Conservation (phyloP, 2,797 vertebrate species). For the Nyctibius grandis region DNA sequence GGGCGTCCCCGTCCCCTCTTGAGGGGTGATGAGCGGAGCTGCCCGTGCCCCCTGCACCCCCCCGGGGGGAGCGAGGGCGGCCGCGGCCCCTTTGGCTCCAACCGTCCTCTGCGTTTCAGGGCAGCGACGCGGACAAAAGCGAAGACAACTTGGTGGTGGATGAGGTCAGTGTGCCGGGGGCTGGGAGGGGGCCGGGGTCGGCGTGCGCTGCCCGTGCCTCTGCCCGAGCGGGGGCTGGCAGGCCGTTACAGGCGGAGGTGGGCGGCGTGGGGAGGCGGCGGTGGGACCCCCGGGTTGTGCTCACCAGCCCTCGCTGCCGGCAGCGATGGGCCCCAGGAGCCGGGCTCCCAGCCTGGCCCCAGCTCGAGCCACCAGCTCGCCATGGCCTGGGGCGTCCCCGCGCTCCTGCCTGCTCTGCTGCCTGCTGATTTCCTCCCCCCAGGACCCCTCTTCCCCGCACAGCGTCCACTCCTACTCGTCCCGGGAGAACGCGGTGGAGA, state of each 20-base stretch:
- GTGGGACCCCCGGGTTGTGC: fast-evolving
- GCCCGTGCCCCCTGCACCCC: not conserved
- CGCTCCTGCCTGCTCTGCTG: not conserved
- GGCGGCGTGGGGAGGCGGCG: not conserved
- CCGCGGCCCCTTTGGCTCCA: not conserved
- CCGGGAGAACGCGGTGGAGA: constrained; percentile 85
- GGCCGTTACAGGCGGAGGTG: not conserved
- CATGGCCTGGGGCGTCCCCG: fast-evolving
- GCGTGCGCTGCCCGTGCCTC: fast-evolving
- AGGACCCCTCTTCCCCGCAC: constrained; percentile 83
- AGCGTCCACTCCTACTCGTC: constrained; percentile 89
- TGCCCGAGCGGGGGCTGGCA: fast-evolving
- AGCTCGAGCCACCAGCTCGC: not conserved
- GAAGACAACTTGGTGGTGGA: constrained; percentile 92
- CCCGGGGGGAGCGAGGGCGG: fast-evolving
- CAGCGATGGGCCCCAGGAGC: not conserved
- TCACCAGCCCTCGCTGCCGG: fast-evolving
- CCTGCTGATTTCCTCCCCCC: not conserved
- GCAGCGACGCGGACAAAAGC: constrained; percentile 89
- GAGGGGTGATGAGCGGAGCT: not conserved
- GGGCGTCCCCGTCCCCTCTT: not conserved
- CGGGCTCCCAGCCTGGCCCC: not conserved
- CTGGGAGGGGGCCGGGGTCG: not conserved
- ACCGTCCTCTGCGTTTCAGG: constrained; percentile 56
- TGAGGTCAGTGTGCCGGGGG: constrained; percentile 71